phyloP scores from a whole-genome alignment of 2,113 vertebrate genomes.

The Rhegmatorhina hoffmannsi region DNA sequence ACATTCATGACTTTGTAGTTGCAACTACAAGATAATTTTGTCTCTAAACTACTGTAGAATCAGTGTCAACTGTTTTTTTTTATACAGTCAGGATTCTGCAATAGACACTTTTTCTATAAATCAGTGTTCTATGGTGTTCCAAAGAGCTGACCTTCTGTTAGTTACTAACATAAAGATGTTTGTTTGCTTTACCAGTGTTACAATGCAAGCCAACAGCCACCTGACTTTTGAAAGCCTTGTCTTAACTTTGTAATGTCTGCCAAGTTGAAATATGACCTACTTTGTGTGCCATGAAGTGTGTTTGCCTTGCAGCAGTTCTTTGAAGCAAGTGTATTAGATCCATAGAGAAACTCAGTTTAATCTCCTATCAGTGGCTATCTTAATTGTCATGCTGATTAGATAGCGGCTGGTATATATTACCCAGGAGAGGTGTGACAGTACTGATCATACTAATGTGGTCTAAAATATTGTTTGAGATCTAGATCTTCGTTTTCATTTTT shows the following conservation, averaged over 20 bases:
- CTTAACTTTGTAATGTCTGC: neutral
- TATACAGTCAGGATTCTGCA: neutral
- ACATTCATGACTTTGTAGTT: neutral
- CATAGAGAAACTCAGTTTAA: neutral
- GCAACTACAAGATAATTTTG: neutral
- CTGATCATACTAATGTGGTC: neutral
- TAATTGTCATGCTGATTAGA: slow-evolving; percentile 42
- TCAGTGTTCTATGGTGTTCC: neutral
- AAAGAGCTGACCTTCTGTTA: neutral
- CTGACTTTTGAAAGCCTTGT: neutral
- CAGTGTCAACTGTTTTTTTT: neutral
- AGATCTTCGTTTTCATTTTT: neutral
- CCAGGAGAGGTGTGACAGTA: neutral
- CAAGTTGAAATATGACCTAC: neutral
- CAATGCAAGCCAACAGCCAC: neutral
- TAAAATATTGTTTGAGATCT: neutral
- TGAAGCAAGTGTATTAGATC: slow-evolving; percentile 19
- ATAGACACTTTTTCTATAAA: neutral
- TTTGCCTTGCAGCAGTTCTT: slow-evolving; percentile 11
- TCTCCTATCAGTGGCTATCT: neutral
- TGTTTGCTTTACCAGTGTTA: neutral
- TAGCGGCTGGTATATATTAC: neutral
- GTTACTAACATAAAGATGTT: neutral
- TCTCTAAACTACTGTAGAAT: neutral
- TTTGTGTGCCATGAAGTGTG: neutral